Evolutionary conservation across 2,888 invertebrate species (phyloP).

Genomic region (Pyrgus malvae): DNA sequence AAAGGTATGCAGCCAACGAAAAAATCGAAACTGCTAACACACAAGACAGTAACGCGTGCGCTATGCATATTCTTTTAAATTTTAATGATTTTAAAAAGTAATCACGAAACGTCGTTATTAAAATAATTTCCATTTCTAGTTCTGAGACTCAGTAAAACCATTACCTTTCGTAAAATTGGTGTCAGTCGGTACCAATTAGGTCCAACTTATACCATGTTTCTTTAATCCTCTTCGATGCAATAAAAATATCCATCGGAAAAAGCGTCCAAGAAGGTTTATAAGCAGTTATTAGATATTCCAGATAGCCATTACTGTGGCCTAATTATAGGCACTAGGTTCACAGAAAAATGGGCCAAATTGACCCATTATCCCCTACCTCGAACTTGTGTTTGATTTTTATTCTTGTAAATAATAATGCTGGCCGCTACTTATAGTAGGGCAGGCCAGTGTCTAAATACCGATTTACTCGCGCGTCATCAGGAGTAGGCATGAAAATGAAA

Average conservation of each 20-base stretch:
- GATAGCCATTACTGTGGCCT: slow-evolving; percentile 41
- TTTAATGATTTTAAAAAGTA: too few relatives aligned
- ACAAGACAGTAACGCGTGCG: too few relatives aligned
- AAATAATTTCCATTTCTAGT: too few relatives aligned
- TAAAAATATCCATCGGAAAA: slow-evolving; percentile 15
- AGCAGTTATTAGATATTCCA: slow-evolving; percentile 42
- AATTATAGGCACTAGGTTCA: slow-evolving; percentile 42
- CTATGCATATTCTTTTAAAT: too few relatives aligned
- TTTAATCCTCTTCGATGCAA: slow-evolving; percentile 1
- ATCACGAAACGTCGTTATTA: too few relatives aligned
- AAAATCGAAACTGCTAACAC: too few relatives aligned
- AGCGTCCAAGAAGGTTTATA: slow-evolving; percentile 21
- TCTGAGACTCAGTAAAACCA: slow-evolving; percentile 3
- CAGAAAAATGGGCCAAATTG: slow-evolving; percentile 46
- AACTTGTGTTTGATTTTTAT: slow-evolving; percentile 29
- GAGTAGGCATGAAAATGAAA: too few relatives aligned
- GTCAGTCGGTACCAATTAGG: slow-evolving; percentile 32
- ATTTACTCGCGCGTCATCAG: too few relatives aligned
- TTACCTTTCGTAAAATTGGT: slow-evolving; percentile 15
- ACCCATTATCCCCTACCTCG: slow-evolving; percentile 40
- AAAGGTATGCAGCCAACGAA: too few relatives aligned
- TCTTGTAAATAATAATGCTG: slow-evolving; percentile 30
- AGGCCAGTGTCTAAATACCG: too few relatives aligned
- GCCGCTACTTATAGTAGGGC: slow-evolving; percentile 27
- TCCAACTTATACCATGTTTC: neutral